Percentiles rank a stretch among this genome's conserved stretches.
phyloP scores from a whole-genome alignment of 1,140 invertebrate genomes.

The Brachionus plicatilis region DNA sequence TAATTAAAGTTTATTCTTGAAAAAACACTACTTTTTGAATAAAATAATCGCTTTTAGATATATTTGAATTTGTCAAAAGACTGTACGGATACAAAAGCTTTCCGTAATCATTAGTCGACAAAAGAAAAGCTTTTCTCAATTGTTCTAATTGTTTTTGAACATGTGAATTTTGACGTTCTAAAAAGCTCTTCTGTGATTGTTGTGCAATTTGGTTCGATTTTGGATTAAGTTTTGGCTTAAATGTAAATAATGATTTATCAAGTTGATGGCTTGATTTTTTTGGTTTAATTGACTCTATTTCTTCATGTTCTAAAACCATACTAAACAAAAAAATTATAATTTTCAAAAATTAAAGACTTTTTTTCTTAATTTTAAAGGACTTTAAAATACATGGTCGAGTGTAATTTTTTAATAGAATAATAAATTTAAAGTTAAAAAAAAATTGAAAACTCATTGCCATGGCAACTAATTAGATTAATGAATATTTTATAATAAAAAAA shows the following conservation, averaged over 20 bases:
- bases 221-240: not conserved
- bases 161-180: conserved; percentile 10
- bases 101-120: conserved; percentile 1
- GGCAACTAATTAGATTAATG: not conserved
- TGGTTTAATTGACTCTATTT: not conserved
- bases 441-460: not conserved
- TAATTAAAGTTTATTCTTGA: not conserved
- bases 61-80: not conserved
- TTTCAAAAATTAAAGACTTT: not conserved
- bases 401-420: not conserved
- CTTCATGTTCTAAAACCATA: not conserved
- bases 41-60: not conserved
- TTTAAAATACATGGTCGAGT: not conserved
- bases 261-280: not conserved
- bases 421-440: not conserved
- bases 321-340: not conserved
- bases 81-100: not conserved
- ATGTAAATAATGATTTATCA: not conserved
- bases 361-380: not conserved
- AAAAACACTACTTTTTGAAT: not conserved
- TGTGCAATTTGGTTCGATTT: not conserved
- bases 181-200: not conserved
- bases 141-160: not conserved
- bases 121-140: not conserved
- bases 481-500: not conserved